Evolutionary conservation across 2,888 invertebrate genomes (phyloP).

Genomic region (Harpalus rufipes): DNA sequence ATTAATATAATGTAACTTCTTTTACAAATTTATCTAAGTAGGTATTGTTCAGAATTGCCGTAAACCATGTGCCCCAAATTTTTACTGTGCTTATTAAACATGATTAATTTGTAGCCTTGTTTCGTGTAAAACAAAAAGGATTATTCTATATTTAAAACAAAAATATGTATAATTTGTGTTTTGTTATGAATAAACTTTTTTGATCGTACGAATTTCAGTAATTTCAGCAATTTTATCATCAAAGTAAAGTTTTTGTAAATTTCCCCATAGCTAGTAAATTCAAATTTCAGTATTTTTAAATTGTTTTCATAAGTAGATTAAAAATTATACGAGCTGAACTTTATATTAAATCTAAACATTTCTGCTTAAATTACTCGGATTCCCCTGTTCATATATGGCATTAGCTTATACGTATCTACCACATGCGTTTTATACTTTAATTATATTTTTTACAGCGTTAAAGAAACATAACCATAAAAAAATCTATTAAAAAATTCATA

Average conservation of each 20-base stretch:
- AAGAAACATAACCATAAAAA: conserved; percentile 47
- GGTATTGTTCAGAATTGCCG: no score
- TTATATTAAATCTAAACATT: conserved; percentile 33
- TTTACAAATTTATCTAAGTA: no score
- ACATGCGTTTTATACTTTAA: conserved; percentile 47
- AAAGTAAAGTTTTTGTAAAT: background rate
- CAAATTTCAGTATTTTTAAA: conserved; percentile 13
- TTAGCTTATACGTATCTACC: conserved; percentile 16
- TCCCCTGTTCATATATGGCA: conserved; percentile 31
- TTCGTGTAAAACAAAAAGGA: no score
- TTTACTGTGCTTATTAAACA: no score
- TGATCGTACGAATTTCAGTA: no score
- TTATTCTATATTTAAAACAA: no score
- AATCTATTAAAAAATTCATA: conserved; percentile 51
- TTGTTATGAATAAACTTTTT: no score
- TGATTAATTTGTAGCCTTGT: no score
- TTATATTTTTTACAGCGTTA: conserved; percentile 39
- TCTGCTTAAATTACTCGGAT: conserved; percentile 16
- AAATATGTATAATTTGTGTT: no score
- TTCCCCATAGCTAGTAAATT: background rate
- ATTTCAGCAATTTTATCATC: background rate
- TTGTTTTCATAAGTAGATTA: conserved; percentile 45
- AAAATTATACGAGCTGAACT: conserved; percentile 23
- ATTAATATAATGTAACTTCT: no score
- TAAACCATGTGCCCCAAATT: no score